Percentiles rank a stretch among this genome's conserved stretches.
These are phyloP conservation scores for Sebastes kiyomatsui DNA, from an alignment of 2,797 vertebrate species.

Conservation along the genomic window DNA sequence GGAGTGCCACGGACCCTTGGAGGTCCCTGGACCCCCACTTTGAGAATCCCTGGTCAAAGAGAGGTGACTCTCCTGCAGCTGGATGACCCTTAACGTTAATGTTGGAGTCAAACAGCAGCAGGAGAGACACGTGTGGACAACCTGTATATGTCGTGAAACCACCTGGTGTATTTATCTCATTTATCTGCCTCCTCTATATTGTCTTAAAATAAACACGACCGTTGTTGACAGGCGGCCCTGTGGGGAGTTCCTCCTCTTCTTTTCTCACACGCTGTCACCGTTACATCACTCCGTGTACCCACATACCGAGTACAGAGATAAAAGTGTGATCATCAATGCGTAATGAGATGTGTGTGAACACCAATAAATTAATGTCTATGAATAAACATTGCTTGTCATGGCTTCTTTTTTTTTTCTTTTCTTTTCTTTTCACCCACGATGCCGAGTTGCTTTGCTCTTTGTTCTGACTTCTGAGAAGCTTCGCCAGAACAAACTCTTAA, in stretches of 20 bases:
- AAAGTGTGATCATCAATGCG: constrained; percentile 38
- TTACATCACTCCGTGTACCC: constrained; percentile 30
- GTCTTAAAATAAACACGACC: constrained; percentile 44
- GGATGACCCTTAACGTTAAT: constrained; percentile 6
- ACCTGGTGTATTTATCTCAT: constrained; percentile 13
- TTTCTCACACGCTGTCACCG: constrained; percentile 29
- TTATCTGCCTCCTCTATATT: constrained; percentile 4
- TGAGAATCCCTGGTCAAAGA: too few species aligned
- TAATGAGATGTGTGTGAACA: constrained; percentile 64
- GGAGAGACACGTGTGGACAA: background rate
- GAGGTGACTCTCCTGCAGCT: constrained; percentile 6
- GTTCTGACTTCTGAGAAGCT: constrained; percentile 39
- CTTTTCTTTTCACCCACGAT: background rate
- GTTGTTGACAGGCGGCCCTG: constrained; percentile 32
- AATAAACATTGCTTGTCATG: constrained; percentile 51
- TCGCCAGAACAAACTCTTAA: constrained; percentile 21
- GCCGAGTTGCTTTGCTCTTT: constrained; percentile 30
- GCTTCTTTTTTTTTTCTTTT: background rate
- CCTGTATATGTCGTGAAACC: background rate
- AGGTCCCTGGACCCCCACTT: too few species aligned
- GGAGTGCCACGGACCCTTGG: too few species aligned
- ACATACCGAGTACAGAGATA: constrained; percentile 9
- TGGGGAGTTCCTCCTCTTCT: constrained; percentile 18
- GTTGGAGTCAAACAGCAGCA: background rate
- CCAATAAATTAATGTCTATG: constrained; percentile 55